Conservation (phyloP, 2,797 vertebrate genomes). For the Halcyon leucocephala region DNA sequence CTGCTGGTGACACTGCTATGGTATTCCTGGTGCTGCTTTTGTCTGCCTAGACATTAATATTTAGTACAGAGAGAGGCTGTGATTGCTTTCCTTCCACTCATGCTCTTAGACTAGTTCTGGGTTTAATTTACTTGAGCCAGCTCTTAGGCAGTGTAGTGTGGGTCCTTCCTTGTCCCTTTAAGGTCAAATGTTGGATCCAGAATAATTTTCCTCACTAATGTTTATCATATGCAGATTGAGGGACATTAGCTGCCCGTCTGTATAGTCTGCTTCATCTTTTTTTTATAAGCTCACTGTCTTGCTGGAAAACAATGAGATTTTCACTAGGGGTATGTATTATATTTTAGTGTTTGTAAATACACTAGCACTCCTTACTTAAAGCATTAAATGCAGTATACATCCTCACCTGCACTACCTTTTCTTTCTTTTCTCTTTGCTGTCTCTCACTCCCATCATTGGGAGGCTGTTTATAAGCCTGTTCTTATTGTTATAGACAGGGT, state of each 20-base stretch:
- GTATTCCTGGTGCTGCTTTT: conserved; percentile 39
- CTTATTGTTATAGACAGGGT: not conserved
- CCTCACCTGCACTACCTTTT: not conserved
- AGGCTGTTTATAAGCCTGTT: not conserved
- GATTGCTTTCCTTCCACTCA: conserved; percentile 16
- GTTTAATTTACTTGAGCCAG: not conserved
- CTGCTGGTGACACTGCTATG: not conserved
- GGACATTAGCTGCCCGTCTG: not conserved
- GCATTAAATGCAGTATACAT: not conserved
- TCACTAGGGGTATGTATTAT: not conserved
- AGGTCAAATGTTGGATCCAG: not conserved
- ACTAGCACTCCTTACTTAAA: not conserved
- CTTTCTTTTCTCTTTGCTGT: not conserved
- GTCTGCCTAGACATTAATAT: conserved; percentile 51
- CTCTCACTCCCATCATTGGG: not conserved
- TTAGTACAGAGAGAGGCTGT: conserved; percentile 26
- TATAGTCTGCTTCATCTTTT: not conserved
- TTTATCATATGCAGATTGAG: not conserved
- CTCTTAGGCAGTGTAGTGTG: not conserved
- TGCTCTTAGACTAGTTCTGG: not conserved
- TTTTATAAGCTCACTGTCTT: not conserved
- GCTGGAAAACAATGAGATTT: not conserved
- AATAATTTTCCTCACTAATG: not conserved
- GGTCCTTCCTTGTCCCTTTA: not conserved
- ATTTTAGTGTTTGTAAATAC: not conserved